These are phyloP conservation scores for Macroglossus sobrinus DNA, from an alignment of 2,113 vertebrate species.

Conservation along the genomic window DNA sequence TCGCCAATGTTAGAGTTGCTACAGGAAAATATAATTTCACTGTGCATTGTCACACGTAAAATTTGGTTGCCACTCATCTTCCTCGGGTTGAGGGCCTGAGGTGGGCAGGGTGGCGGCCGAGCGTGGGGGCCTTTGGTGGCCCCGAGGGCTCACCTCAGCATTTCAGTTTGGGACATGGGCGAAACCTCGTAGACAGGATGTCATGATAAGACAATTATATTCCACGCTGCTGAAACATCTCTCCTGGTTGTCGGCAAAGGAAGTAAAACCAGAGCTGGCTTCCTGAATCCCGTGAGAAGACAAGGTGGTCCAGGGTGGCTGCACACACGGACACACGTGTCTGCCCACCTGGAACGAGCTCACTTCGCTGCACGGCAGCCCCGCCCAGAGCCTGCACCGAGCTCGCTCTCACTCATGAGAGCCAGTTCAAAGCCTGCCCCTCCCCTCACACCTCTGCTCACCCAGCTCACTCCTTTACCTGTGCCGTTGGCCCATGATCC, in stretches of 20 bases:
- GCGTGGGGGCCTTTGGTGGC: accelerated
- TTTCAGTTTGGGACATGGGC: neutral
- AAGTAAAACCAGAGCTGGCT: neutral
- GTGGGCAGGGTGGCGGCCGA: neutral
- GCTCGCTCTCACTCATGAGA: too few relatives aligned
- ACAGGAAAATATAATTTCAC: neutral
- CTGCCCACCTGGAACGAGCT: accelerated
- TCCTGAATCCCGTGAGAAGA: neutral
- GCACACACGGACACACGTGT: accelerated
- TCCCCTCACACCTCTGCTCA: neutral
- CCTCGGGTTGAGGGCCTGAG: neutral
- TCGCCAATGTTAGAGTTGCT: neutral
- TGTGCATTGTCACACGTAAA: accelerated
- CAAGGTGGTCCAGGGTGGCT: neutral
- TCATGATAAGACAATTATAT: neutral
- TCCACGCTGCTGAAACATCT: neutral
- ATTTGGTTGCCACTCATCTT: neutral
- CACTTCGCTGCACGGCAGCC: neutral
- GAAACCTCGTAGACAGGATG: neutral
- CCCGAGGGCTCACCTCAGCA: neutral
- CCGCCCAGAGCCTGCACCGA: too few relatives aligned
- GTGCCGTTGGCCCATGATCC: neutral
- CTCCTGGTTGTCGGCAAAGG: neutral
- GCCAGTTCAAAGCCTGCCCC: accelerated
- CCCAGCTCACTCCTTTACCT: too few relatives aligned